Conservation (phyloP, 1,140 invertebrate genomes). For the Caenorhabditis inopinata region DNA sequence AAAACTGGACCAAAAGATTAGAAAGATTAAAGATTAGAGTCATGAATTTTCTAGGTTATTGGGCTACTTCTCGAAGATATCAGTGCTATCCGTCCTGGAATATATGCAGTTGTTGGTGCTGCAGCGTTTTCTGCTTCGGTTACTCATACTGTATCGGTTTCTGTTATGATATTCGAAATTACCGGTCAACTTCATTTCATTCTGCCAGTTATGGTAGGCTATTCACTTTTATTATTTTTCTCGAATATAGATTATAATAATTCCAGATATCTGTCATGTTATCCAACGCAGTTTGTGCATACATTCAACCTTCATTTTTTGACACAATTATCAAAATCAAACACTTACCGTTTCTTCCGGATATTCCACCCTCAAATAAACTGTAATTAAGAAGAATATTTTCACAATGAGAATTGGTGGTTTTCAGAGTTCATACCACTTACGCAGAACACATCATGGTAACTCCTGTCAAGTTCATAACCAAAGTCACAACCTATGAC, state of each 20-base stretch:
- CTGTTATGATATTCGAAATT: conserved; percentile 97
- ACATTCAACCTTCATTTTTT: conserved; percentile 92
- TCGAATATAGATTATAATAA: background rate
- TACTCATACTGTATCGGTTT: conserved; percentile 93
- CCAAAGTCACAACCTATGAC: conserved; percentile 57
- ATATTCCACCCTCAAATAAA: conserved; percentile 64
- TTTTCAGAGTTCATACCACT: conserved; percentile 59
- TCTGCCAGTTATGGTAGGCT: conserved; percentile 81
- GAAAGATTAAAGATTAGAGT: no score
- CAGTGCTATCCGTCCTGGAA: conserved; percentile 78
- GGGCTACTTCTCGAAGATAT: background rate
- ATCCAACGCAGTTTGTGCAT: conserved; percentile 86
- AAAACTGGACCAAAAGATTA: no score
- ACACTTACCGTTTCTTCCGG: conserved; percentile 74
- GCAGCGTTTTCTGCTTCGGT: conserved; percentile 92
- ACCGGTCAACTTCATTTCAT: conserved; percentile 96
- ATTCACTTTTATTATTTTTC: background rate
- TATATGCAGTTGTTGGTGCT: conserved; percentile 75
- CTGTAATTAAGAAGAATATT: conserved; percentile 40
- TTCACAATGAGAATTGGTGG: background rate
- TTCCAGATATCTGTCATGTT: conserved; percentile 80
- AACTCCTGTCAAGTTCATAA: conserved; percentile 54
- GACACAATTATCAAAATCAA: conserved; percentile 98
- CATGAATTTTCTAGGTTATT: background rate
- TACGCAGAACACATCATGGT: conserved; percentile 65